phyloP scores from a whole-genome alignment of 2,888 invertebrate species.

The Troglohyphantes excavatus region DNA sequence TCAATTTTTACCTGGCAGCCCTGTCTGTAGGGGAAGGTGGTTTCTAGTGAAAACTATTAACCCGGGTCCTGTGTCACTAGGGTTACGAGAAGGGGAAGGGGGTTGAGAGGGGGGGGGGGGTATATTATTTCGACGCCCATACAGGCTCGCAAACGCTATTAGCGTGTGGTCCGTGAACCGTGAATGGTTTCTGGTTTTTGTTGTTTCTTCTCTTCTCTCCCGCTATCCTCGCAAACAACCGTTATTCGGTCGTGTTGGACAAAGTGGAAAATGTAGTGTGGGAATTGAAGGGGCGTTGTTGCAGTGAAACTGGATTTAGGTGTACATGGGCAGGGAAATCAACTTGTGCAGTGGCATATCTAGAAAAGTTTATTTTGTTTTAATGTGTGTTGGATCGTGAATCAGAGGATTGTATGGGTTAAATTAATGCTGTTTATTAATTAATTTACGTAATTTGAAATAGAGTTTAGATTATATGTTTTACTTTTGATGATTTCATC shows the following conservation, averaged over 20 bases:
- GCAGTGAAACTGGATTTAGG: neutral
- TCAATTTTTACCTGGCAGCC: too few relatives aligned
- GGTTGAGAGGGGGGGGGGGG: neutral
- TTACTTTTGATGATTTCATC: too few relatives aligned
- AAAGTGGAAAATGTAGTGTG: neutral
- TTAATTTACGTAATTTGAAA: too few relatives aligned
- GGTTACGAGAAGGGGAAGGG: neutral
- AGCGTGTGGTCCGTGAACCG: conserved; percentile 4
- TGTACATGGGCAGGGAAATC: neutral
- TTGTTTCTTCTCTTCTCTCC: neutral
- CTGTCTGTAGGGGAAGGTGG: neutral
- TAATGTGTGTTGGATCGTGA: too few relatives aligned
- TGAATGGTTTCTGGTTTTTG: neutral
- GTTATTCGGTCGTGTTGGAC: neutral
- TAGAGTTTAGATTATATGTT: too few relatives aligned
- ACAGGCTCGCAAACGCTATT: neutral
- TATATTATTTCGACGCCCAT: neutral
- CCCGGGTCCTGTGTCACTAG: conserved; percentile 4
- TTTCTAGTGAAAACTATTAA: conserved; percentile 19
- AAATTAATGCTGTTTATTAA: too few relatives aligned
- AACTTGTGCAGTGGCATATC: neutral
- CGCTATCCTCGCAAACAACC: conserved; percentile 4
- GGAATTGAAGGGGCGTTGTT: neutral
- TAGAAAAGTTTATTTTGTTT: too few relatives aligned
- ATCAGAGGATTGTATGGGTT: too few relatives aligned